phyloP scores from a whole-genome alignment of 2,113 vertebrate genomes.

The Todiramphus chloris region DNA sequence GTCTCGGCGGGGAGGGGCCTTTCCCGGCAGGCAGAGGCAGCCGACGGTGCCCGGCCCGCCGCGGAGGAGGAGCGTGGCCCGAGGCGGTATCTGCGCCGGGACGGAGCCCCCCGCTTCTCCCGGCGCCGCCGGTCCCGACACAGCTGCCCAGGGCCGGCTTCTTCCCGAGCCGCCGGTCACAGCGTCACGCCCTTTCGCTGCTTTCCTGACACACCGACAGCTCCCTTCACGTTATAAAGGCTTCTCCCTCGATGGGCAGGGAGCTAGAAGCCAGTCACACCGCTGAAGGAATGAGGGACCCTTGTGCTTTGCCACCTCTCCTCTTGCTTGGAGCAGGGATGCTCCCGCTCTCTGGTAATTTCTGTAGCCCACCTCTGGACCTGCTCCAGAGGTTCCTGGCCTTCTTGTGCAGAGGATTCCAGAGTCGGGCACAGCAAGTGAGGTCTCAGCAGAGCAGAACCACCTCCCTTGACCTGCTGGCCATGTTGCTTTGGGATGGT shows the following conservation, averaged over 20 bases:
- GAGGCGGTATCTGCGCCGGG: too few species aligned
- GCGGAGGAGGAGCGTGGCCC: too few species aligned
- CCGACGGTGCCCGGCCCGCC: too few species aligned
- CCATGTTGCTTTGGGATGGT: too few species aligned
- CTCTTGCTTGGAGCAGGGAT: neutral
- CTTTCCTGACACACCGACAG: accelerated
- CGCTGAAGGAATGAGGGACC: neutral
- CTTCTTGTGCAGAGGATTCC: neutral
- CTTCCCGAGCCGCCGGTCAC: accelerated
- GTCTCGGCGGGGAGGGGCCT: conserved; percentile 6
- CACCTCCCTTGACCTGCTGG: too few species aligned
- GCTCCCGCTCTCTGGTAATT: too few species aligned
- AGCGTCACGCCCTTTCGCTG: accelerated
- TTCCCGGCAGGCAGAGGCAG: too few species aligned
- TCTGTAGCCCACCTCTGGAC: too few species aligned
- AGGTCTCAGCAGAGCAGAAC: neutral
- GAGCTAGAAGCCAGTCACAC: neutral
- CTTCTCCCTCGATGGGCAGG: neutral
- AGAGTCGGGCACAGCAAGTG: too few species aligned
- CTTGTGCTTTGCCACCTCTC: neutral
- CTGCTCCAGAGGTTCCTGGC: neutral
- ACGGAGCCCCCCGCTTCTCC: too few species aligned
- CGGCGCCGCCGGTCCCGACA: neutral
- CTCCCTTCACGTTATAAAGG: accelerated
- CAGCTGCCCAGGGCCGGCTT: too few species aligned